Percentiles rank a stretch among this genome's conserved stretches.
These are phyloP conservation scores for Fregetta grallaria DNA, from an alignment of 2,113 vertebrate genomes.

Conservation along the genomic window DNA sequence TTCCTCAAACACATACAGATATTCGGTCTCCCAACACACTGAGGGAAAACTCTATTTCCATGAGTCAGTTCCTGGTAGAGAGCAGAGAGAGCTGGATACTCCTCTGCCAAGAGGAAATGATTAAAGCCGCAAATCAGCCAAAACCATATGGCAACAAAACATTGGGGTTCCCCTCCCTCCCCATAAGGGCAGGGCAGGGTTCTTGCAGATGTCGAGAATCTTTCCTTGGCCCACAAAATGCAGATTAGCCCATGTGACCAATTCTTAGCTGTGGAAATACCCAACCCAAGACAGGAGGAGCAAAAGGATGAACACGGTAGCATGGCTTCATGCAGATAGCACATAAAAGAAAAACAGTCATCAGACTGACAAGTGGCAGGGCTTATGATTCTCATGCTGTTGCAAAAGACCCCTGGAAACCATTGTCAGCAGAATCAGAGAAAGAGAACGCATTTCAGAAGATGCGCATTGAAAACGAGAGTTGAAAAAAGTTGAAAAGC, in stretches of 20 bases:
- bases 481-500: background rate
- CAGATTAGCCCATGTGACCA: background rate
- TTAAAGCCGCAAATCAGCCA: background rate
- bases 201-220: background rate
- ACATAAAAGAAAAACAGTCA: background rate
- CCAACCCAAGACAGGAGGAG: background rate
- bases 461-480: background rate
- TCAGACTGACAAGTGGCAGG: background rate
- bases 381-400: background rate
- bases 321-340: background rate
- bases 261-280: background rate
- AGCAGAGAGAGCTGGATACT: background rate
- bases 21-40: rapidly evolving
- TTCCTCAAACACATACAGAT: background rate
- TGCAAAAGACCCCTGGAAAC: background rate
- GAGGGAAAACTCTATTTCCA: slow-evolving; percentile 8
- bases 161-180: background rate
- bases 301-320: background rate
- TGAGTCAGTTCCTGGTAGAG: background rate
- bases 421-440: background rate
- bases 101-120: background rate
- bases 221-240: background rate
- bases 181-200: background rate
- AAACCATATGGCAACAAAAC: background rate
- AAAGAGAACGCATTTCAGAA: background rate